Evolutionary conservation across 2,797 vertebrate species (phyloP), one percentile per base, ranked within the genome.

Genomic region (Melanotaenia pygmaea): DNA sequence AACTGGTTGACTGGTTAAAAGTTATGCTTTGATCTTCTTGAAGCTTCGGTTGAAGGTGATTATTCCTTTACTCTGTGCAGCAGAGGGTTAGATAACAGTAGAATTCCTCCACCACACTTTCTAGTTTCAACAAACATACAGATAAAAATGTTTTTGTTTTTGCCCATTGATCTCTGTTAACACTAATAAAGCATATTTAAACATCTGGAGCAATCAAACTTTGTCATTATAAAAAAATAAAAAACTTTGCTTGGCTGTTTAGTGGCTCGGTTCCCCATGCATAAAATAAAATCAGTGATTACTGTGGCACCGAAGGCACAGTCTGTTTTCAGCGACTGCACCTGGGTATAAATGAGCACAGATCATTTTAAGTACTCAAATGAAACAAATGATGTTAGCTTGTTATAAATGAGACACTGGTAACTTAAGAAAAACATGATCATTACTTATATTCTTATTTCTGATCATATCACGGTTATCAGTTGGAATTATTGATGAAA

Each of bases 261-360:
- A 76, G 74, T 87, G 74, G 72, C 71, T 90, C 71, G 84, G 83
- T 80, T 88, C 67, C 34, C 47, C 58, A 10, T 70, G 72, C 72
- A 76, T 88, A 77, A 84, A 88, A 83, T 87, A 59, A 78, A 91
- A 85, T 90, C 86, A 84, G 84, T 93, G 82, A 90, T 86, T 81
- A 88, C 80, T 81, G 81, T 76, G 82, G 78, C 84, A 70, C 65
- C 43, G 74, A 87, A 82, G 81, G 87, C 74, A 88, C 79, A 92
- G 73, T 75, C 74, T 79, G 80, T 77, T 91, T 87, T 86, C 71
- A 83, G 80, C 67, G 35, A 70, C 84, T 83, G 62, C 79, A 86
- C 67, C 64, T 88, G 76, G 65, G 37, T 38, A 63, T 88, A 74
- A 81, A 87, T 91, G 76, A 90, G 47, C 43, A 4, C 16, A 59